Base-by-base conservation (phyloP, 1,140 invertebrate species). In the Zophobas atratus region DNA sequence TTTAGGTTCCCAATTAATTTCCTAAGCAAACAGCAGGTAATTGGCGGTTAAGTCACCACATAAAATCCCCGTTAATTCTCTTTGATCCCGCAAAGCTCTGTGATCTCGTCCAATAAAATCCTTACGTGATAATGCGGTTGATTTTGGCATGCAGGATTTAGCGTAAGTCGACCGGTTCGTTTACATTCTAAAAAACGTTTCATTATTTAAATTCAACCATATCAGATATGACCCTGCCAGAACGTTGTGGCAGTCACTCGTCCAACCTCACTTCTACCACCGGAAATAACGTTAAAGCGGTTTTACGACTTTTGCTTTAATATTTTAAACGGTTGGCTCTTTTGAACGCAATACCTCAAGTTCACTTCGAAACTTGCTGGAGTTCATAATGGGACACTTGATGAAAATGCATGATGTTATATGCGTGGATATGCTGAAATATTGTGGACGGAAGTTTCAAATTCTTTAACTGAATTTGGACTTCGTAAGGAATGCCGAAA, bases 101-200 rank as follows among this genome's bases (percentile, higher is more conserved):
- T 67, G 60, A 67, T 67, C 39, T 43, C n/a, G 60, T 67, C 60
- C 60, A 67, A 67, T 67, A 67, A 67, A 67, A 67, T 67, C 60
- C 60, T 67, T 67, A 67, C 39, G 60, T 67, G 60, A 67, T 67
- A 67, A 67, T 46, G 39, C 60, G 60, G 60, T 43, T 43, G 39
- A 32, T 43, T 67, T 38, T 67, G 60, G 39, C 3, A n/a, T 46
- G 38, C 39, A 67, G 60, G 60, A 67, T 67, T 67, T 67, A 67
- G n/a, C 1, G 33, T 39, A 36, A 63, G 60, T 32, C 60, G 33
- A 43, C 41, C 38, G n/a, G 60, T 41, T 41, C 2, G 20, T 67
- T 67, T 67, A 36, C 60, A 67, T 67, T 67, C 20, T 33, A 39
- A 38, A 67, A 67, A 39, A 4, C 36, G 34, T 6, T 60, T 38